A percentile compares a stretch with the other conserved stretches of the same genome.
These are phyloP conservation scores for Apteryx owenii DNA, from an alignment of 2,113 vertebrate species.

Conservation along the genomic window DNA sequence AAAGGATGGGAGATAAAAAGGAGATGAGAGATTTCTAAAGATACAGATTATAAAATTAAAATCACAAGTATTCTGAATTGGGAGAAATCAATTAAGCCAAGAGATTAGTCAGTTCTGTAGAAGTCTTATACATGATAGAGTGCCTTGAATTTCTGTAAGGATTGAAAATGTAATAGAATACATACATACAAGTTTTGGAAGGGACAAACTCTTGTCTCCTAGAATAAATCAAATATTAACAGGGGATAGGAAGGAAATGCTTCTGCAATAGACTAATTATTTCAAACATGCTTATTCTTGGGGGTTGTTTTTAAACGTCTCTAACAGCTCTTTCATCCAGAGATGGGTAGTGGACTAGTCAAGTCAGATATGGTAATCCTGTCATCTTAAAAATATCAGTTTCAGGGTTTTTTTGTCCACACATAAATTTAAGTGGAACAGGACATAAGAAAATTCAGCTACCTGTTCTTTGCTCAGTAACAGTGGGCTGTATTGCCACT, in stretches of 20 bases:
- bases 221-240: neutral
- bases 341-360: neutral
- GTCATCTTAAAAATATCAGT: neutral
- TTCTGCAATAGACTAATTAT: neutral
- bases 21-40: neutral
- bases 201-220: neutral
- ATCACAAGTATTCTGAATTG: neutral
- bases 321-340: neutral
- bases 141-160: neutral
- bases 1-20: neutral
- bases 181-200: neutral
- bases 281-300: neutral
- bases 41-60: neutral
- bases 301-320: neutral
- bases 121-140: neutral
- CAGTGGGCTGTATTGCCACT: neutral
- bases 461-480: neutral
- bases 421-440: neutral
- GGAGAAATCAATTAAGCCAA: neutral
- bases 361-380: accelerated
- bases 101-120: neutral
- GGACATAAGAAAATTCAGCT: neutral
- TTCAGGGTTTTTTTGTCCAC: neutral
- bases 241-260: neutral
- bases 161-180: neutral